Percentiles rank a stretch among this genome's conserved stretches.
Evolutionary conservation across 2,797 vertebrate species (phyloP).

Genomic region (Sebastes oblongus): DNA sequence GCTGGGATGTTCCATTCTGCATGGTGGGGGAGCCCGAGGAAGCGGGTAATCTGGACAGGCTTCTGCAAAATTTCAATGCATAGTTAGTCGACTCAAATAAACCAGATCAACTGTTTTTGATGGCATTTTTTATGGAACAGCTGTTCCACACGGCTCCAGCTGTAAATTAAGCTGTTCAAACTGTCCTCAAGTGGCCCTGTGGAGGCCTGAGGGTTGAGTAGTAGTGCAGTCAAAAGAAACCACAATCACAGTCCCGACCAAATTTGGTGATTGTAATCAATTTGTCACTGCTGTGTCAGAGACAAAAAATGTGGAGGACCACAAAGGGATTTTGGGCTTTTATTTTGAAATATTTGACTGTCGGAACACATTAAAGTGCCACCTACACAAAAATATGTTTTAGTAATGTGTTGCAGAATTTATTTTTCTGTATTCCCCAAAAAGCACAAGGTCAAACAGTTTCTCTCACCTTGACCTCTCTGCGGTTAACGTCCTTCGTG

Average conservation of each 20-base stretch:
- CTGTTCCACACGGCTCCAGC: conserved; percentile 5
- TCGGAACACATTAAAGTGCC: not conserved
- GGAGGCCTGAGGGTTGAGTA: not conserved
- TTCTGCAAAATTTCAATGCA: conserved; percentile 65
- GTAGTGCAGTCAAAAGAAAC: conserved; percentile 23
- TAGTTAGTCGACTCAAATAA: not conserved
- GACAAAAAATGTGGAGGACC: conserved; percentile 3
- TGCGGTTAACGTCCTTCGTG: conserved; percentile 30
- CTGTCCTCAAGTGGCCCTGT: conserved; percentile 17
- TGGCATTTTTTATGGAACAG: not conserved
- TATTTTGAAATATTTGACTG: not conserved
- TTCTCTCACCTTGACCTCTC: conserved; percentile 81
- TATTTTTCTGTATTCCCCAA: not conserved
- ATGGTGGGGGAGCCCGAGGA: conserved; percentile 56
- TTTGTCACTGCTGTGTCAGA: conserved; percentile 13
- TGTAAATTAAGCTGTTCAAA: conserved; percentile 12
- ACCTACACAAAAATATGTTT: too few relatives aligned
- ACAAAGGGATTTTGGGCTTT: not conserved
- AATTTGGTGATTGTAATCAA: conserved; percentile 18
- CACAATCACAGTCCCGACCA: conserved; percentile 19
- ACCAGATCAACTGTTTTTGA: conserved; percentile 8
- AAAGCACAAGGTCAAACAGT: not conserved
- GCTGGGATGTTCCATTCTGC: conserved; percentile 74
- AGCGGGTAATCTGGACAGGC: conserved; percentile 76
- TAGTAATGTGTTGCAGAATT: not conserved